A percentile compares a stretch with the other conserved stretches of the same genome.
Evolutionary conservation across 2,797 vertebrate species (phyloP).

Genomic region (Pseudochromis fuscus): DNA sequence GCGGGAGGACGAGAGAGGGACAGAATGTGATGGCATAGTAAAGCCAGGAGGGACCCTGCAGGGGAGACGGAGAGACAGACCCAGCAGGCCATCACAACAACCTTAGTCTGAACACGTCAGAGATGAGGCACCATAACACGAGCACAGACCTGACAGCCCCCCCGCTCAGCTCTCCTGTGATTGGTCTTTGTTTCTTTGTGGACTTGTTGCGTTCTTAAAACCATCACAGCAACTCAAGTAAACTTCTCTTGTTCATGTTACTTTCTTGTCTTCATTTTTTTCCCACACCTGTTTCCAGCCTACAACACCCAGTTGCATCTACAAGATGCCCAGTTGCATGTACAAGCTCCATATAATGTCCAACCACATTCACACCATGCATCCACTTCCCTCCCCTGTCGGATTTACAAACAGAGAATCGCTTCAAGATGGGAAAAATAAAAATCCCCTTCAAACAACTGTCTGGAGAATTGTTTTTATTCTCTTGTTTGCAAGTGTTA

Average conservation of each 20-base stretch:
- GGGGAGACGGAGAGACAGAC: constrained; percentile 51
- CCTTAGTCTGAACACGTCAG: constrained; percentile 58
- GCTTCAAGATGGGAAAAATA: constrained; percentile 13
- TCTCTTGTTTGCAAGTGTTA: constrained; percentile 65
- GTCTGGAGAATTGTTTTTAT: constrained; percentile 57
- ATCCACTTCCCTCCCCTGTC: constrained; percentile 24
- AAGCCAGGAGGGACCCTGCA: constrained; percentile 52
- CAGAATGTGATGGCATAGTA: constrained; percentile 57
- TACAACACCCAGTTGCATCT: too few relatives aligned
- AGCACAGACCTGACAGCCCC: constrained; percentile 43
- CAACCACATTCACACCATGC: constrained; percentile 29
- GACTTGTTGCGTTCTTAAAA: constrained; percentile 41
- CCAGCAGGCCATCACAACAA: constrained; percentile 68
- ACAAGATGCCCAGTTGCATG: constrained; percentile 57
- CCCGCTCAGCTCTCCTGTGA: constrained; percentile 36
- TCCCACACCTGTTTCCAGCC: too few relatives aligned
- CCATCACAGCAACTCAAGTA: constrained; percentile 27
- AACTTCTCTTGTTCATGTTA: constrained; percentile 59
- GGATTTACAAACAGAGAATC: constrained; percentile 41
- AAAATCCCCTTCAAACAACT: constrained; percentile 50
- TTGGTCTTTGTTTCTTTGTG: constrained; percentile 39
- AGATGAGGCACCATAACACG: constrained; percentile 63
- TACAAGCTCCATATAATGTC: constrained; percentile 65
- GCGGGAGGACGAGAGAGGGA: constrained; percentile 22
- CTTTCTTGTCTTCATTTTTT: constrained; percentile 50